Evolutionary conservation across 2,888 invertebrate genomes (phyloP), one percentile per base, ranked within the genome.

Genomic region (Sicus ferrugineus): DNA sequence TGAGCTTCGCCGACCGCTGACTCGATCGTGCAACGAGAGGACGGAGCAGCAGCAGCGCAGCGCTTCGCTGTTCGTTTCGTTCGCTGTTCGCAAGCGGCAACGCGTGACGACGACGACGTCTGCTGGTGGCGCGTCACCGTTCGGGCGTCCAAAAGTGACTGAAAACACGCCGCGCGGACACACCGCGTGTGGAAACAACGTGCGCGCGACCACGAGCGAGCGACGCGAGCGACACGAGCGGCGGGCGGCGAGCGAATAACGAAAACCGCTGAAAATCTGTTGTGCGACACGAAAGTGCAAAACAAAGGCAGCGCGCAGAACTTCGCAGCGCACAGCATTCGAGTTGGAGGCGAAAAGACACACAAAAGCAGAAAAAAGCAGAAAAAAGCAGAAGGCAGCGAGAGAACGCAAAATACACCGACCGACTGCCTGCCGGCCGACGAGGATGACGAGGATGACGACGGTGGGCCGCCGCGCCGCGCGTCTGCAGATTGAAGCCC

Each of bases 111-210:
- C 56, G 23, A 56, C n/a, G 11, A 16, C 23, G 16, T n/a, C 34
- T 31, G 52, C 21, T 52, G 30, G 30, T 7, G 21, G 30, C 63
- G 48, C 63, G 30, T 61, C 61, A 42, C 23, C 21, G 42, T 61
- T 64, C 48, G 48, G n/a, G n/a, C 46, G 56, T 38, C 52, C 48
- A 30, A 54, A 54, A 30, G 31, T 11, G 59, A 67, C 67, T 58
- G 26, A 58, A 59, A 30, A 67, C 67, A 67, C 59, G 67, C 67
- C 67, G 48, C 30, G 19, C 59, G 54, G 61, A 69, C 75, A 76
- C 73, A 74, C 71, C 72, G 71, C 72, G 74, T 75, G 75, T 75
- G 75, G 75, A 75, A 72, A 74, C 70, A 66, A 66, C 65, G 54
- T 66, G 65, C 65, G 61, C 65, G 61, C 62, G 28, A 7, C 46